phyloP scores from a whole-genome alignment of 2,113 vertebrate species.

The Phaethon lepturus region DNA sequence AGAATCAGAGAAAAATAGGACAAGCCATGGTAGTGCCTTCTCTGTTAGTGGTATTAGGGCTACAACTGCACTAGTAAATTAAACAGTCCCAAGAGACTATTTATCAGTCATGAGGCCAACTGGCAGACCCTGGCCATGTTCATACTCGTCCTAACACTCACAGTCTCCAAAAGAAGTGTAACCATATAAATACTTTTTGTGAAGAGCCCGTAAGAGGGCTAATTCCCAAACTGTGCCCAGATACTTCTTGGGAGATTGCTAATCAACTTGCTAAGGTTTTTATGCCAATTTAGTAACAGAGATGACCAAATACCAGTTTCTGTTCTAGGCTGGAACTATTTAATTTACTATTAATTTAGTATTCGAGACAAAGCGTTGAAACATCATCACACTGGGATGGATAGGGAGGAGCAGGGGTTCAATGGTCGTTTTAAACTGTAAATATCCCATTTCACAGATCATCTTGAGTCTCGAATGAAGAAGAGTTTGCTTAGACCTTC shows the following conservation, averaged over 20 bases:
- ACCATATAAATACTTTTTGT: neutral
- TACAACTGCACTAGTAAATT: neutral
- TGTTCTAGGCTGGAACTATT: neutral
- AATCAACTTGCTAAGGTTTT: neutral
- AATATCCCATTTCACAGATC: neutral
- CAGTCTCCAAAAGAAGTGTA: neutral
- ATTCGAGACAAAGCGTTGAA: neutral
- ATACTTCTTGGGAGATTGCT: neutral
- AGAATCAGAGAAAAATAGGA: neutral
- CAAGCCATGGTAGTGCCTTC: neutral
- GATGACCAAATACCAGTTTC: neutral
- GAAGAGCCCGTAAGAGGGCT: neutral
- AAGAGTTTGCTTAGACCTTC: neutral
- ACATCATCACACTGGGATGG: neutral
- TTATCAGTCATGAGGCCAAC: neutral
- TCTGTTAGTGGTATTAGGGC: neutral
- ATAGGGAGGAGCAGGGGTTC: neutral
- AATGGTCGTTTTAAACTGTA: neutral
- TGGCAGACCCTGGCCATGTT: neutral
- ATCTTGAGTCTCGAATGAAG: neutral
- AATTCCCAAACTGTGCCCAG: neutral
- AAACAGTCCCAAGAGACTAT: neutral
- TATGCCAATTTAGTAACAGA: neutral
- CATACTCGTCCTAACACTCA: neutral
- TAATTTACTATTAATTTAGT: neutral